Base-by-base conservation (phyloP, 2,113 vertebrate genomes). In the Myrmophylax atrothorax region DNA sequence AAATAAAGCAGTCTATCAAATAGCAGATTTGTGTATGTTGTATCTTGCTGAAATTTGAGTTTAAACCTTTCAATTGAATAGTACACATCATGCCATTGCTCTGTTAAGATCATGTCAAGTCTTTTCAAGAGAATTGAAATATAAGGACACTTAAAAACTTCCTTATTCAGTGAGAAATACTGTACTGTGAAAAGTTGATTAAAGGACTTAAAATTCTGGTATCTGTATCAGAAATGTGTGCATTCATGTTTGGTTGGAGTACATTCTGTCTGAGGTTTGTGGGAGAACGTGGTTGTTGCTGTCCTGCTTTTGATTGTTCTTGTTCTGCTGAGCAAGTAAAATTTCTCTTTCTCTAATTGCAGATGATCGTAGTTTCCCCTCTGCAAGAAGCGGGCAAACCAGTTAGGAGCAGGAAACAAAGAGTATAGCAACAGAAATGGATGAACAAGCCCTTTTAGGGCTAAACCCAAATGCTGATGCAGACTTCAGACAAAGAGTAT, bases 371-470 rank as follows among this genome's bases (percentile, higher is more conserved):
- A 94, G 94, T 63, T 98, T 97, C 91, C 90, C 82, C 66, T 88
- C 67, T 93, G 72, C 89, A 95, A 98, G 98, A 98, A 98, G 98
- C 96, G 98, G 97, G 97, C 83, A 98, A 97, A 73, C 92, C 96
- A 89, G 33, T 96, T 95, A 96, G 97, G 96, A 96, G 93, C 79
- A 97, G 98, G 98, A 98, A 98, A 97, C 98, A 96, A 97, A 98
- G 97, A 96, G 95, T 97, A 98, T 97, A 98, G 96, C 97, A 89
- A 92, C 94, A 98, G 97, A 98, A 96, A 99, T 99, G 99, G 99
- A 99, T 98, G 99, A 99, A 97, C 99, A 99, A 97, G 99, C 99
- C 96, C 99, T 99, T 94, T 96, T 99, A 97, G 99, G 99, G 93
- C 98, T 99, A 94, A 99, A 99, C 98, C 99, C 99, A 82, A 99